These are phyloP conservation scores for Zenarchopterus dispar DNA, from an alignment of 2,797 vertebrate genomes.

Conservation along the genomic window DNA sequence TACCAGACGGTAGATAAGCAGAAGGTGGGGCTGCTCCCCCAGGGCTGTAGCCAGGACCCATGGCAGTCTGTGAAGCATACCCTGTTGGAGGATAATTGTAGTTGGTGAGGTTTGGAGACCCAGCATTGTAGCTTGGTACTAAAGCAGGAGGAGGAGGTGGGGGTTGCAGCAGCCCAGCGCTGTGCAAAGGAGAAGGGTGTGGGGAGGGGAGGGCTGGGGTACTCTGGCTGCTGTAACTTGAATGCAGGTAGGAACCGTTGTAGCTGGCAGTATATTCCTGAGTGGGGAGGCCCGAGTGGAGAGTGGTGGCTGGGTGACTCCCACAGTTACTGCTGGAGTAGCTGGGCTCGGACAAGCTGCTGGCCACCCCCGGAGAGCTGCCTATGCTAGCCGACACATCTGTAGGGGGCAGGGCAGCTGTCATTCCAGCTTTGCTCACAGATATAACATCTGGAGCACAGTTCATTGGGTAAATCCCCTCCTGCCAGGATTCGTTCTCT, in stretches of 20 bases:
- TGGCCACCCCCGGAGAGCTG: constrained; percentile 93
- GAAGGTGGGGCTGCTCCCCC: constrained; percentile 94
- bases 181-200: constrained; percentile 96
- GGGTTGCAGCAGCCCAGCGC: constrained; percentile 92
- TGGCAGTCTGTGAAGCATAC: constrained; percentile 93
- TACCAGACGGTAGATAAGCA: constrained; percentile 95
- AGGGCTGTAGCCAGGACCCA: constrained; percentile 94
- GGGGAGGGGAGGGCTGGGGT: constrained; percentile 94
- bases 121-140: constrained; percentile 94
- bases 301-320: constrained; percentile 91
- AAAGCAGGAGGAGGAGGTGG: constrained; percentile 89
- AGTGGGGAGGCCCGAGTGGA: constrained; percentile 95
- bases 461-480: constrained; percentile 97
- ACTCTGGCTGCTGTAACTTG: constrained; percentile 92
- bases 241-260: constrained; percentile 97
- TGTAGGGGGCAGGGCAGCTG: constrained; percentile 90
- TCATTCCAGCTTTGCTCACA: constrained; percentile 95
- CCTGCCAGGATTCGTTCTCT: constrained; percentile 97
- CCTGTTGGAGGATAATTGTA: constrained; percentile 95
- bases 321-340: constrained; percentile 97
- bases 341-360: constrained; percentile 94
- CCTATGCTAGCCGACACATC: constrained; percentile 94
- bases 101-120: constrained; percentile 93
- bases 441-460: constrained; percentile 95
- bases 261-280: constrained; percentile 97